Evolutionary conservation across 2,113 vertebrate species (phyloP), one percentile per base, ranked within the genome.

Genomic region (Paracanthobrama guichenoti): DNA sequence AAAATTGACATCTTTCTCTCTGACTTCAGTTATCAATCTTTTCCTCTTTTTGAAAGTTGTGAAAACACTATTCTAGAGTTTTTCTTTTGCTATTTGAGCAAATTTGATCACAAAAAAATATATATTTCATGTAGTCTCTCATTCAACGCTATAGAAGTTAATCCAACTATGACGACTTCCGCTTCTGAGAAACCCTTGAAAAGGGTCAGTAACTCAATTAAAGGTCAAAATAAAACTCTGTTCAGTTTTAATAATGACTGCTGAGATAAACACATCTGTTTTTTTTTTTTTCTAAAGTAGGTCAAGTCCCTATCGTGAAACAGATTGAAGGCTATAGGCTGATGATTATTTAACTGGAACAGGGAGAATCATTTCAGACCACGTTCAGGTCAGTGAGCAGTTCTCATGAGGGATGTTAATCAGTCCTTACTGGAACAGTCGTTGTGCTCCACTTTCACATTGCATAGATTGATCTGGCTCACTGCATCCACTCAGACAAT

Each of bases 391-490:
- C 59, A 87, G 64, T 74, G 57, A 73, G 71, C 79, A 77, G 50
- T 76, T 74, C 16, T 31, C 55, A 55, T 67, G 26, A 42, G 10
- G n/a, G 44, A 77, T 28, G 18, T 55, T 80, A 77, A 66, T 84
- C 22, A 35, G 73, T 28, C 64, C 39, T 60, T 79, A 71, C 9
- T 53, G 87, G 75, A 83, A 39, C 82, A 78, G 82, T 60, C 75
- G 44, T 7, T 82, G 22, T 82, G 81, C 77, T 79, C 80, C 73
- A 85, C 64, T 86, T 80, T 66, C 8, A 44, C 28, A 44, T 48
- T 79, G 64, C 31, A 28, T 28, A 79, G 12, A 90, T 87, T 71
- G 89, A 90, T 84, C 60, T 18, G n/a, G 28, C 69, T 80, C 57
- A 44, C 28, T 71, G 44, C 31, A 79, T 48, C 35, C 72, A 75